Evolutionary conservation across 1,140 invertebrate genomes (phyloP).

Genomic region (Neomicropteryx cornuta): DNA sequence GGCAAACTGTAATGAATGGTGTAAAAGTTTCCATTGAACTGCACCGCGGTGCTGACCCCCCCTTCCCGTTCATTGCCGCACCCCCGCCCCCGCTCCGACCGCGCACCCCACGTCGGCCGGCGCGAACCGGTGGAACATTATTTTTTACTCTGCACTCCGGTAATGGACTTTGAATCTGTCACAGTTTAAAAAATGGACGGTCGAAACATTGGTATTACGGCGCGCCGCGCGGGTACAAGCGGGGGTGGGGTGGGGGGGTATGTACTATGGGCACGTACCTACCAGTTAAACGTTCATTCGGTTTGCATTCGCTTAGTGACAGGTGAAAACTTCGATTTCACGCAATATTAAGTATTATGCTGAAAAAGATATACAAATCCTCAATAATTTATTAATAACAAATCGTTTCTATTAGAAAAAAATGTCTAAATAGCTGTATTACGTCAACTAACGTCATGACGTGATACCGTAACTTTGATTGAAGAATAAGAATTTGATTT

Average conservation of each 20-base stretch:
- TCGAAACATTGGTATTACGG: slow-evolving; percentile 3
- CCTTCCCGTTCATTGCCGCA: not conserved
- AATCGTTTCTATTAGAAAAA: too few species aligned
- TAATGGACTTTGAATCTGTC: slow-evolving; percentile 14
- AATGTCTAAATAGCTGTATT: too few species aligned
- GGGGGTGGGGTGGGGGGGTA: not conserved
- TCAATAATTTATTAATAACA: too few species aligned
- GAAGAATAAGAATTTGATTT: too few species aligned
- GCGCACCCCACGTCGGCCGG: not conserved
- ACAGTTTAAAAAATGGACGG: slow-evolving; percentile 11
- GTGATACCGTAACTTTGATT: too few species aligned
- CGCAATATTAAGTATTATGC: not conserved
- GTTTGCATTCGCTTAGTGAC: slow-evolving; percentile 2
- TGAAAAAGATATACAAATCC: too few species aligned
- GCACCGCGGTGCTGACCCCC: not conserved
- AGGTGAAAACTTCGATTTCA: slow-evolving; percentile 1
- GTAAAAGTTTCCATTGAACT: not conserved
- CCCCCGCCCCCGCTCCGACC: not conserved
- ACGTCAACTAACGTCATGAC: too few species aligned
- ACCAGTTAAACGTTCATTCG: slow-evolving; percentile 1
- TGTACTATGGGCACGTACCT: slow-evolving; percentile 1
- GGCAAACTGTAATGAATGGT: not conserved
- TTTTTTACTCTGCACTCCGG: slow-evolving; percentile 10
- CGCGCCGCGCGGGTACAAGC: not conserved
- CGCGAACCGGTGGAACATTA: slow-evolving; percentile 9